Evolutionary conservation across 1,140 invertebrate genomes (phyloP), one percentile per base, ranked within the genome.

Genomic region (Pogonomyrmex barbatus): DNA sequence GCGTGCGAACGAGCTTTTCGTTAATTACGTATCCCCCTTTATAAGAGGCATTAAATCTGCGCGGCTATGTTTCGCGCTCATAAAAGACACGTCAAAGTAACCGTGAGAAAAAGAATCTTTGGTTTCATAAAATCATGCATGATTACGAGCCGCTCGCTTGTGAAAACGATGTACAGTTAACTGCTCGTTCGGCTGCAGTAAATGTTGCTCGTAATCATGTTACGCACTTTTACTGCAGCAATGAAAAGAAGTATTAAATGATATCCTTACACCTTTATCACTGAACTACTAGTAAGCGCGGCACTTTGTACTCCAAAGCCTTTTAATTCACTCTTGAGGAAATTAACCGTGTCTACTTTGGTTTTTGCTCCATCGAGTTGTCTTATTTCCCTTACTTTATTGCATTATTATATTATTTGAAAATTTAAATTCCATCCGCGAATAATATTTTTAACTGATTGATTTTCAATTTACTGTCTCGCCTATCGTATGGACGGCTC

Each of bases 211-310:
- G 81, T 91, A 91, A 90, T 91, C 89, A 60, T 89, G 90, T 90
- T 90, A 89, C 75, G 47, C 42, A 65, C 84, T 71, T 90, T 91
- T 90, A 91, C 60, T 71, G 60, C 84, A 33, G 79, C 60, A 73
- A 91, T 91, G 87, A 91, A 91, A 90, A 84, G 75, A 60, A 79
- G 60, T 91, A 89, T 91, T 90, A 91, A 91, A 90, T 83, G 87
- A 87, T 90, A 78, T 91, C 83, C 87, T 90, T 90, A 90, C 89
- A 90, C 82, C 86, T 90, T 90, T 90, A 90, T 90, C 89, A 90
- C 56, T 45, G 58, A 84, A 85, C 85, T 71, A 70, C 78, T 68
- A 65, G 65, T 83, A 87, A 50, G 58, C 52, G 39, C 33, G 56
- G 42, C 50, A 87, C 63, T 90, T 88, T 84, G 77, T 79, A 65